Evolutionary conservation across 2,113 vertebrate genomes (phyloP), one percentile per base, ranked within the genome.

Genomic region (Empidonax traillii): DNA sequence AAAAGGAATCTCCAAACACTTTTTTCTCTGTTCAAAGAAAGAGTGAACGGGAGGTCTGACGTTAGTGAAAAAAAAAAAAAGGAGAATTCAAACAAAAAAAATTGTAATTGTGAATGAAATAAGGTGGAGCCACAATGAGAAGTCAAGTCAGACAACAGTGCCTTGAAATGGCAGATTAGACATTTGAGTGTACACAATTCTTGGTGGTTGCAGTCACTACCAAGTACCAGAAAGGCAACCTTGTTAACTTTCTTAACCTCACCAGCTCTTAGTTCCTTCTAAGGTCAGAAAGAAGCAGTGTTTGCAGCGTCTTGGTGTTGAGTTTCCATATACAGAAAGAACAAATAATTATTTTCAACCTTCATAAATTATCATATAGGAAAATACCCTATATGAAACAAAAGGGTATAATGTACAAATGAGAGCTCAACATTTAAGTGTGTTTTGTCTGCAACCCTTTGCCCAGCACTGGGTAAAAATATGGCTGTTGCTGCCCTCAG

Each of bases 301-400:
- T 74, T 80, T 95, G 24, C 39, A 66, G 73, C 61, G 20, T 63
- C 33, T 46, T 75, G n/a, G 15, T 61, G 31, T 23, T 66, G 68
- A 56, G 28, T 82, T 95, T 91, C 52, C 44, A 61, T 85, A 74
- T 77, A 68, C 44, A 96, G 61, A 87, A 92, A 78, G 13, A 85
- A 86, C 17, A 68, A 93, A 72, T 31, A 56, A 37, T 44, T 74
- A 79, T 89, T 95, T 91, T 89, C 71, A 76, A 73, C 14, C 6
- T 59, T 58, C 25, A 52, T 52, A 62, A 92, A 55, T 90, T 78
- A 83, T 10, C 0, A 1, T 39, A 13, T 14, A 55, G 35, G 61
- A 93, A 90, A 68, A 81, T 75, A 78, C 23, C 24, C 19, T 41
- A 41, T 41, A 5, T 41, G 39, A 41, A 74, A 63, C 41, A 66